These are phyloP conservation scores for Grapholita molesta DNA, from an alignment of 1,140 invertebrate species.

Conservation along the genomic window DNA sequence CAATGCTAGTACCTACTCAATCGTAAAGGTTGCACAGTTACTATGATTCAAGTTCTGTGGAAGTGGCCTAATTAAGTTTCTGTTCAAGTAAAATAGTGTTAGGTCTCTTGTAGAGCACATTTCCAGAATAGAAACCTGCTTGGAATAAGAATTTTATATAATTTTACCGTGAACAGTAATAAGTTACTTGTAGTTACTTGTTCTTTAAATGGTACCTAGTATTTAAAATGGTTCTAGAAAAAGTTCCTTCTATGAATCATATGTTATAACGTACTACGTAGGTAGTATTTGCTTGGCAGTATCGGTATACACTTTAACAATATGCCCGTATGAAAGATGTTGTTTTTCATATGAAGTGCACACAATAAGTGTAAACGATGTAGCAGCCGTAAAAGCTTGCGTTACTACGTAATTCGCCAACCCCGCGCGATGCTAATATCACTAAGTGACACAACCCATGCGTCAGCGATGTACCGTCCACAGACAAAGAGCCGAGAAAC, in stretches of 20 bases:
- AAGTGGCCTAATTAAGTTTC: background rate
- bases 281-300: too few species aligned
- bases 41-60: background rate
- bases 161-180: background rate
- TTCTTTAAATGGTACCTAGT: too few species aligned
- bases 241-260: too few species aligned
- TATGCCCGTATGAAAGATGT: too few species aligned
- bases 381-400: background rate
- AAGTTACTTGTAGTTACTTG: too few species aligned
- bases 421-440: constrained; percentile 33
- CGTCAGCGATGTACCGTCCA: constrained; percentile 29
- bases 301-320: too few species aligned
- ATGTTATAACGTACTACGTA: too few species aligned
- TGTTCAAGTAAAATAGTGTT: background rate
- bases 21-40: background rate
- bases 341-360: background rate
- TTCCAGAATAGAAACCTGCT: background rate
- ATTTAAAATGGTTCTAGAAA: too few species aligned
- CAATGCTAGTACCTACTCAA: background rate
- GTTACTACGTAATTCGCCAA: constrained; percentile 1
- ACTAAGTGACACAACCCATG: constrained; percentile 39
- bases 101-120: background rate
- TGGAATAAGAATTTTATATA: background rate
- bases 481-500: constrained; percentile 47
- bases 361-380: background rate